phyloP scores from a whole-genome alignment of 2,797 vertebrate genomes.

The Chloroceryle amazona region DNA sequence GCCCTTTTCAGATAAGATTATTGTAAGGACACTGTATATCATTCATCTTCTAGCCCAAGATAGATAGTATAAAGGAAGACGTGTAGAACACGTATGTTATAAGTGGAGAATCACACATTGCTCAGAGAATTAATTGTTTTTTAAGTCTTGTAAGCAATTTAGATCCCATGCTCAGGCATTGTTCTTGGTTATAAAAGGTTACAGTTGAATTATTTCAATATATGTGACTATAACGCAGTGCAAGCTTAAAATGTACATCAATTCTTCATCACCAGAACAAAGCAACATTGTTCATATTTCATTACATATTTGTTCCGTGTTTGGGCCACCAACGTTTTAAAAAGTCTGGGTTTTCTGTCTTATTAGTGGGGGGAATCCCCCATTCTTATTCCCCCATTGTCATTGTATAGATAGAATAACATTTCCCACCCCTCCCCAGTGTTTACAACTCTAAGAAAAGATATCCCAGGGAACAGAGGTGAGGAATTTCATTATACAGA shows the following conservation, averaged over 20 bases:
- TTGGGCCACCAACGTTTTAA: not conserved
- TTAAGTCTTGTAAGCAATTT: constrained; percentile 69
- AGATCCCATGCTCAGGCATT: constrained; percentile 49
- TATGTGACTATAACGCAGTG: constrained; percentile 47
- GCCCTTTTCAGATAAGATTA: not conserved
- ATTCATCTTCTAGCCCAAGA: not conserved
- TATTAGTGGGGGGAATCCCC: not conserved
- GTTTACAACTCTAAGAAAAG: not conserved
- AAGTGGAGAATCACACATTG: not conserved
- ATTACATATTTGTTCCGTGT: not conserved
- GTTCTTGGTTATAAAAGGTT: constrained; percentile 75
- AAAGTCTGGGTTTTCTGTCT: not conserved
- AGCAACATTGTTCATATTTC: not conserved
- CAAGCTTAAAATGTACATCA: constrained; percentile 56
- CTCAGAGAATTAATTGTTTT: constrained; percentile 69
- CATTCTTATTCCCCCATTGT: not conserved
- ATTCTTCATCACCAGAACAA: constrained; percentile 21
- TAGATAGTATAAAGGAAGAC: not conserved
- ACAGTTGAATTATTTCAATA: constrained; percentile 64
- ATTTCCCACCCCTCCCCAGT: not conserved
- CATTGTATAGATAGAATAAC: not conserved
- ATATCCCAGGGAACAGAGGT: not conserved
- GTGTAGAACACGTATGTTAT: not conserved
- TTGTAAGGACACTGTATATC: not conserved
- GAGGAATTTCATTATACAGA: not conserved